Evolutionary conservation across 1,140 invertebrate species (phyloP), one percentile per base, ranked within the genome.

Genomic region (Drosophila triauraria): DNA sequence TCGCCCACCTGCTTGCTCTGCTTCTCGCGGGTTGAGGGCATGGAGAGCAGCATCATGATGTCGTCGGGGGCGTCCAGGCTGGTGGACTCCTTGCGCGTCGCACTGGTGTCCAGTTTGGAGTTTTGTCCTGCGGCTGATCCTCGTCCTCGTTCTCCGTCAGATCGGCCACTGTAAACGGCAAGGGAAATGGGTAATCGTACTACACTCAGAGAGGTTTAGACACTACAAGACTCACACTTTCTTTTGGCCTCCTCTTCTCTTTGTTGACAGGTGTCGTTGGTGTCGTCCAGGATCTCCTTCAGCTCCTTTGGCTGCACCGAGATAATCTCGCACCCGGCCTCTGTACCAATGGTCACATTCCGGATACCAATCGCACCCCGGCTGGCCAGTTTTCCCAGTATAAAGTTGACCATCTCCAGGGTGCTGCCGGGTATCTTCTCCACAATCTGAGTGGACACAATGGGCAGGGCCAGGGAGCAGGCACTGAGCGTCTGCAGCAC

Each of bases 1-100:
- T 99, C 98, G 2, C 98, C 98, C 8, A 99, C 95, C 93, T 98
- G 97, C 93, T 99, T 99, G 75, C 96, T 98, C 92, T 99, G 98
- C 92, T 98, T 98, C 92, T 99, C 98, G 86, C 97, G 95, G 51
- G 98, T 98, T 0, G 98, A 99, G 20, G 98, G 97, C 95, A 98
- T 97, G 12, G 97, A 97, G 47, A 99, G 94, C 23, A 99, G 93
- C 84, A 95, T 95, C 95, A 96, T 94, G 61, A 96, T 96, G 86
- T 95, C 95, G 91, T 95, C 90, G 7, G 91, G 78, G 6, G 95
- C 94, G 67, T 95, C 94, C 60, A 94, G 84, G 61, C 94, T 94
- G 4, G 72, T 92, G 5, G 91, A 75, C 42, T 95, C 94, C 78
- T 95, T 93, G 51, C 88, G 80, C 1, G 48, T 20, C 1, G 54